Base-by-base conservation (phyloP, 2,797 vertebrate species). In the Hephaestus fuliginosus region DNA sequence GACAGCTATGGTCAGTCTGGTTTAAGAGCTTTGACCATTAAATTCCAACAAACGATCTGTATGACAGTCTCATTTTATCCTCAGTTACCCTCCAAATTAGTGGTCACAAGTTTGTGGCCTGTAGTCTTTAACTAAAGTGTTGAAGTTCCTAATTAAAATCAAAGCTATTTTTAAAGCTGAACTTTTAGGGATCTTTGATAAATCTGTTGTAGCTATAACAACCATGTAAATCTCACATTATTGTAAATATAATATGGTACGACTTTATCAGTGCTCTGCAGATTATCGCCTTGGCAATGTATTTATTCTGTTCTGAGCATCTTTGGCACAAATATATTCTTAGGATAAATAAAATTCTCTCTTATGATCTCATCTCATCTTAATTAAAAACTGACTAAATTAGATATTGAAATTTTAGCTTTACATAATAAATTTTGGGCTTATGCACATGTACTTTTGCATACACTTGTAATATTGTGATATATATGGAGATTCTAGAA, bases 1-100 rank as follows among this genome's bases (percentile, higher is more conserved):
- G 22, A 44, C 10, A 49, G 22, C 53, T 53, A 44, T 67, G 46
- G 15, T n/a, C 28, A 55, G 22, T 28, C 46, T 76, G 18, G 43
- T 72, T 61, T 70, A 46, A 76, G 48, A 55, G 53, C 22, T 78
- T 84, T 72, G 58, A 67, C 52, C 20, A 76, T 41, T 48, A 67
- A 70, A 73, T 7, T 77, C 8, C 12, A 65, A n/a, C 58, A 66
- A 62, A 56, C 20, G 13, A 46, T 25, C 46, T 25, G 17, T 33
- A 68, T 39, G 18, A 41, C 68, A 70, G 11, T 60, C 20, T 61
- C 41, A 64, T 61, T 55, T 68, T 39, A 44, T 55, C 18, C 33
- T 49, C 30, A 51, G 28, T 69, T 49, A 55, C 57, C 52, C 41
- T 72, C 43, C 13, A 61, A 78, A 49, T 44, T 68, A 49, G 41